phyloP scores from a whole-genome alignment of 2,888 invertebrate genomes.

The Beris chalybata region DNA sequence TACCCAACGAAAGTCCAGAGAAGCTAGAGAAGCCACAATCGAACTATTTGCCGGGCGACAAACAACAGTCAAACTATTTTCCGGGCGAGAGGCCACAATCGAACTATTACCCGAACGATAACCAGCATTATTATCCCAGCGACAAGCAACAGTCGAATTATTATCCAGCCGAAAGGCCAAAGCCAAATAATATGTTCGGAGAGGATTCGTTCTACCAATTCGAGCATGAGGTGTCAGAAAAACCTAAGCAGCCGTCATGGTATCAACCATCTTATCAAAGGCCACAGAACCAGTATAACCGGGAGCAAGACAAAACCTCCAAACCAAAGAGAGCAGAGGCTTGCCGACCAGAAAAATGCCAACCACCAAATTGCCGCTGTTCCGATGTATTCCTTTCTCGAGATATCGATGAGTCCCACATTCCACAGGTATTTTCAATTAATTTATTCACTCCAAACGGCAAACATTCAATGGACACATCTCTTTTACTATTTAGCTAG shows the following conservation, averaged over 20 bases:
- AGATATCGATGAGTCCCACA: constrained; percentile 44
- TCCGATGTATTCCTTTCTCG: constrained; percentile 46
- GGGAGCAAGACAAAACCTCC: not conserved
- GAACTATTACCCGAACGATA: not conserved
- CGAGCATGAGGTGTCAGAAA: not conserved
- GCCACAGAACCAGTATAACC: not conserved
- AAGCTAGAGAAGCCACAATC: not conserved
- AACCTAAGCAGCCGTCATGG: constrained; percentile 11
- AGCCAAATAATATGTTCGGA: no score
- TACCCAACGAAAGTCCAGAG: not conserved
- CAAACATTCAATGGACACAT: not conserved
- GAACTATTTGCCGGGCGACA: not conserved
- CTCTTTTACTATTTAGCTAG: constrained; percentile 58
- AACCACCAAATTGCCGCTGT: constrained; percentile 50
- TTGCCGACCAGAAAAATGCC: constrained; percentile 45
- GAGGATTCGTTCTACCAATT: no score
- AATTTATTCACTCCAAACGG: not conserved
- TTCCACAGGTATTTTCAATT: constrained; percentile 48
- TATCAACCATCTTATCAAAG: constrained; percentile 14
- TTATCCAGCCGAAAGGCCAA: no score
- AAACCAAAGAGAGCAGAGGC: constrained; percentile 40
- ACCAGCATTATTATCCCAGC: constrained; percentile 3
- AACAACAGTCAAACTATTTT: not conserved
- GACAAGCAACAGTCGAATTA: constrained; percentile 5
- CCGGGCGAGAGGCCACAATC: constrained; percentile 9